Evolutionary conservation across 2,113 vertebrate species (phyloP), one percentile per base, ranked within the genome.

Genomic region (Chaetorhynchus papuensis): DNA sequence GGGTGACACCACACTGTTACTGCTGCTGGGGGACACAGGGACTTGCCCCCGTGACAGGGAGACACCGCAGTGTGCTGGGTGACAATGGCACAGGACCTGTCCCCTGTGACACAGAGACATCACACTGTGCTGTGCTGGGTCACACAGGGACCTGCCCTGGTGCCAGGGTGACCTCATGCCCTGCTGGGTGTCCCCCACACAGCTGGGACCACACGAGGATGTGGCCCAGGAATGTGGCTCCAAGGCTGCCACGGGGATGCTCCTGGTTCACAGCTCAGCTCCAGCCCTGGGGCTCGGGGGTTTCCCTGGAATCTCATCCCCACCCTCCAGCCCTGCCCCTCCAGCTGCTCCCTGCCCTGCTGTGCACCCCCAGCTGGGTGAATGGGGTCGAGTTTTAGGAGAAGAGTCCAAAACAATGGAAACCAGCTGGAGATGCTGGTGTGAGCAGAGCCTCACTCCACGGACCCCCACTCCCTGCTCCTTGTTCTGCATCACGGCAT

Each of bases 331-430:
- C 50, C 33, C 13, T 57, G 49, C 2, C 23, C 30, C 23, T 39
- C 0, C 56, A 31, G 30, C 31, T 8, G 1, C 31, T 39, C 31
- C 76, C 65, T 31, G 69, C 26, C 37, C 49, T 7, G 5, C 9
- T 6, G 15, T 8, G 44, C 63, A 8, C 24, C 16, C 12, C 5
- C 4, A 6, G 60, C 17, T 2, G 2, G 4, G 17, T 22, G 13
- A 60, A 39, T 11, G 15, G 39, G 21, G 2, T 28, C 0, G 1
- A 60, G 17, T 9, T 78, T 44, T 42, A 0, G 1, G n/a, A 52
- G 26, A 77, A 59, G 49, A 64, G 9, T 14, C 10, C 8, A 15
- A n/a, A 71, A 33, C 7, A 7, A 3, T 13, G 12, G 9, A 60
- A 85, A 63, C 16, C 39, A 53, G 41, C 6, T 3, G 0, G 33